Base-by-base conservation (phyloP, 2,888 invertebrate genomes). In the Volucella inflata region DNA sequence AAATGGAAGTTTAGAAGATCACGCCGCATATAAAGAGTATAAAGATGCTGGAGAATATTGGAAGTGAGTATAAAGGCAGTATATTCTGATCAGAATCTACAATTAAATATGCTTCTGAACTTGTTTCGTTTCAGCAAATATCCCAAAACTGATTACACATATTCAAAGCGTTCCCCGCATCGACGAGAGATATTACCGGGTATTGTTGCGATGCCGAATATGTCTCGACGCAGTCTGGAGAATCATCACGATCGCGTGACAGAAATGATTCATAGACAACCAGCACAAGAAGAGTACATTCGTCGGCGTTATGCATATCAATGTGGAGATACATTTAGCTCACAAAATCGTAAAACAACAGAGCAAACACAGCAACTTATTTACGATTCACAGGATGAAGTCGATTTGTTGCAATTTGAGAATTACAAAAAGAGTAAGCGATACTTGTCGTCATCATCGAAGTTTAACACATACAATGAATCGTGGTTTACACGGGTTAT, bases 121-220 rank as follows among this genome's bases (percentile, higher is more conserved):
- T 57, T 50, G 14, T 51, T 87, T 88, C 30, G 30, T 87, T 74
- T 40, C 87, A 97, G 97, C 91, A 95, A 95, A 92, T 96, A 95
- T 91, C 97, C 97, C 6, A 98, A 98, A 93, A 98, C 97, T 82
- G 97, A 97, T 92, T 97, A 97, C 93, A 97, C 97, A 9, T 98
- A 98, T 92, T 97, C 97, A 1, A 94, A 94, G 87, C 93, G 95
- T 88, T 97, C 97, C n/a, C 95, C 95, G 88, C 96, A 96, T 93
- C 95, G 97, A 67, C 95, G 96, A 88, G 96, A 96, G 91, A 93
- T 96, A 75, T 95, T 95, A 0, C 96, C 96, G 0, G 97, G 97
- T 1, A 94, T 96, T 74, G 94, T 97, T 87, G 95, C 96, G 36
- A 96, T 97, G 94, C 97, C 97, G 3, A 97, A 98, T 92, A 97